Percentiles rank a stretch among this genome's conserved stretches.
These are phyloP conservation scores for Oxyruncus cristatus DNA, from an alignment of 2,113 vertebrate genomes.

Conservation along the genomic window DNA sequence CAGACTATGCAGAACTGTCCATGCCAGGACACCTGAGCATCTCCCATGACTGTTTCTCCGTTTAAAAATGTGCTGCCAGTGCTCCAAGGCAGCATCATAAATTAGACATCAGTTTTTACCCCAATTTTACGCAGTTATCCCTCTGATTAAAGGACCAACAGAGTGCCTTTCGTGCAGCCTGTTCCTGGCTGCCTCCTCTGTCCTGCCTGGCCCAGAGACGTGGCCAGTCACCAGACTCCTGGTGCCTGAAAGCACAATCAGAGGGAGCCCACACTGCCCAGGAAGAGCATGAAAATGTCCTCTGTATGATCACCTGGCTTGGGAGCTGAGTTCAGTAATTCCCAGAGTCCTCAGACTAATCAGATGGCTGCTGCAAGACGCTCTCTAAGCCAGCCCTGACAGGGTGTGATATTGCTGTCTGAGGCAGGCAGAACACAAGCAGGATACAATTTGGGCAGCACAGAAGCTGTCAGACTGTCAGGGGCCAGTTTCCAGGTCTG, in stretches of 20 bases:
- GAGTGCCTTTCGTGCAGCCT: not conserved
- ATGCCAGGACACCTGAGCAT: not conserved
- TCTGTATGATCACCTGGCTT: not conserved
- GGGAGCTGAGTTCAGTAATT: not conserved
- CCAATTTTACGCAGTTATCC: not conserved
- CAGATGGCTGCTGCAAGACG: fast-evolving
- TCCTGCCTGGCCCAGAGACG: not conserved
- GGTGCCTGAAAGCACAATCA: not conserved
- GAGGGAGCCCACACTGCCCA: not conserved
- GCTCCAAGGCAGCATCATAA: not conserved
- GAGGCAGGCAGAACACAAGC: not conserved
- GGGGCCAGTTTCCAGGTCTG: not conserved
- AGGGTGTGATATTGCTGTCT: not conserved
- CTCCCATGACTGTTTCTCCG: not conserved
- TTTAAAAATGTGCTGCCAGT: not conserved
- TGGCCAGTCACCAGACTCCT: not conserved
- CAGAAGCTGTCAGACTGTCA: not conserved
- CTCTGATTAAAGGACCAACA: not conserved
- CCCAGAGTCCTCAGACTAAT: not conserved
- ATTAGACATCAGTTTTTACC: not conserved
- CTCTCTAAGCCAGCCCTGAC: not conserved
- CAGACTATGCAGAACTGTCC: not conserved
- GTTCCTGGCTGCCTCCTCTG: not conserved
- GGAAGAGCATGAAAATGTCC: not conserved
- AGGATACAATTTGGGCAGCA: not conserved